Base-by-base conservation (phyloP, 2,888 invertebrate genomes). In the Orchesella flavescens region DNA sequence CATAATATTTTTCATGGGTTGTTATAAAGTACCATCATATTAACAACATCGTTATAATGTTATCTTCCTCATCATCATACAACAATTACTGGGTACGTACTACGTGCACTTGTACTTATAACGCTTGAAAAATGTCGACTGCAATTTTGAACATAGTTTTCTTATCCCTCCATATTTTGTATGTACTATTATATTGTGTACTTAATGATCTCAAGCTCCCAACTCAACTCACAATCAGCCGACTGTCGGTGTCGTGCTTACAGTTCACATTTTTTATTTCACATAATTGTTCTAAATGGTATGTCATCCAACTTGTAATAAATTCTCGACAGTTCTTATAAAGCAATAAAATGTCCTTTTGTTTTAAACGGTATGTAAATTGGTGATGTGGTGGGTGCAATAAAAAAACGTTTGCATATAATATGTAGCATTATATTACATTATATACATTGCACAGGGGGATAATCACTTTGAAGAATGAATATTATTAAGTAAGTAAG, bases 1-100 rank as follows among this genome's bases (percentile, higher is more conserved):
- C 34, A 34, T 34, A n/a, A n/a, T n/a, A 79, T 72, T 79, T 72
- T 63, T 79, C 63, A 79, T 79, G 63, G 65, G 65, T 65, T 66
- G 34, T 66, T 79, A 79, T 79, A 79, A 72, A 69, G 72, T 44
- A 72, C 55, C 72, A 79, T 79, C 69, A 72, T 78, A 79, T 79
- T 55, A 72, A 72, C 23, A 53, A 44, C 44, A 63, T 63, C 9
- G 44, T 69, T 49, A 63, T 78, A 57, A 21, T 69, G 65, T 79
- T 44, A 72, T 79, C 77, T 44, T 65, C 69, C 53, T 72, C 63
- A 79, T 65, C 72, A 72, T 71, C 57, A 46, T 12, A 10, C 77
- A 24, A 77, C 69, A 76, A 46, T 68, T 66, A 66, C 66, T 24
- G 44, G 61, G 46, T 53, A 61, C 61, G 10, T 23, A 59, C 43